Conservation (phyloP, 2,888 invertebrate species). For the Drosophila basisetae region DNA sequence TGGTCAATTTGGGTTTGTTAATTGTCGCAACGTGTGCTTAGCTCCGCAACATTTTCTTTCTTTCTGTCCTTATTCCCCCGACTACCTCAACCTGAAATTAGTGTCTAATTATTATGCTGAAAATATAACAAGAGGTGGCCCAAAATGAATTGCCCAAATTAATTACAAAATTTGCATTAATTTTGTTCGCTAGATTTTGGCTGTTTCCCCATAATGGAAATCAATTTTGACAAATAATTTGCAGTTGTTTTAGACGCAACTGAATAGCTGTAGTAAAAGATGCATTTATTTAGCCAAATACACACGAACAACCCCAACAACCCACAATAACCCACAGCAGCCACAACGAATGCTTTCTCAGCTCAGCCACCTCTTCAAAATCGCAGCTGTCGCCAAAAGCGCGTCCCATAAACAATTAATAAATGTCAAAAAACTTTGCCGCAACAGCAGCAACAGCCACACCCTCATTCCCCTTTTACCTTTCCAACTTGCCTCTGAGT, state of each 20-base stretch:
- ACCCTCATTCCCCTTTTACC: slow-evolving; percentile 7
- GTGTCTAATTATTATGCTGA: slow-evolving; percentile 66
- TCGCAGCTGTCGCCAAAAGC: slow-evolving; percentile 77
- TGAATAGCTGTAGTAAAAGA: not conserved
- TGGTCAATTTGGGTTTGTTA: slow-evolving; percentile 83
- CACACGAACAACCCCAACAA: slow-evolving; percentile 35
- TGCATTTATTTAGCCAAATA: slow-evolving; percentile 8
- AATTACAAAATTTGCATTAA: slow-evolving; percentile 39
- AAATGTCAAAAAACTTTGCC: slow-evolving; percentile 76
- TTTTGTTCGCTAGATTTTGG: slow-evolving; percentile 11
- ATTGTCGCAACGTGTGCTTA: slow-evolving; percentile 74
- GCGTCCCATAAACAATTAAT: slow-evolving; percentile 74
- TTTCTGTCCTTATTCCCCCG: slow-evolving; percentile 18
- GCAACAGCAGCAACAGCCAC: slow-evolving; percentile 38
- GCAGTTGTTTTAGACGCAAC: slow-evolving; percentile 1
- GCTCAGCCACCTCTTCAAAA: slow-evolving; percentile 46
- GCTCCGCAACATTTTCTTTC: slow-evolving; percentile 18
- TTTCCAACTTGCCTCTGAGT: slow-evolving; percentile 37
- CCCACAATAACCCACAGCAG: slow-evolving; percentile 18
- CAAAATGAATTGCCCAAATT: slow-evolving; percentile 43
- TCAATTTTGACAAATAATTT: slow-evolving; percentile 12
- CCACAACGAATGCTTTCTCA: slow-evolving; percentile 21
- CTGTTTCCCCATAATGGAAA: not conserved
- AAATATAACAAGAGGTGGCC: slow-evolving; percentile 25
- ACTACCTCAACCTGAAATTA: slow-evolving; percentile 57